phyloP scores from a whole-genome alignment of 2,797 vertebrate genomes.

The Sebastes iracundus region DNA sequence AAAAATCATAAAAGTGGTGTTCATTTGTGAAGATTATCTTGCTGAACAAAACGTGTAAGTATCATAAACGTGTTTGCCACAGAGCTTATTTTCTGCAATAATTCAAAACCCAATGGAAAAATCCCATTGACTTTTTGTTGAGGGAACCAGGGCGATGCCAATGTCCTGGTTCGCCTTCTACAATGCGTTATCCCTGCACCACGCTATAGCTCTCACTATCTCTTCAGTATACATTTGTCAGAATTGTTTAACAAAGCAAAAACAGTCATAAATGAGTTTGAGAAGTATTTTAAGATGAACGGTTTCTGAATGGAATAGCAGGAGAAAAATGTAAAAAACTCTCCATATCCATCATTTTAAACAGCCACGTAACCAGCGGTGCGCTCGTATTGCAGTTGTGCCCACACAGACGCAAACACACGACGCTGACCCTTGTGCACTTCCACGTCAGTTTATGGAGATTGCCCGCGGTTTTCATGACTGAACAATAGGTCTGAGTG shows the following conservation, averaged over 20 bases:
- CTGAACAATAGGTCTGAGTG: conserved; percentile 63
- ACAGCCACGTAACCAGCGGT: not conserved
- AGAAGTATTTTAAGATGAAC: not conserved
- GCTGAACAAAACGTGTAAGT: no score
- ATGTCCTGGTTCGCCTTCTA: no score
- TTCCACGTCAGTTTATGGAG: conserved; percentile 48
- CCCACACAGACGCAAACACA: conserved; percentile 1
- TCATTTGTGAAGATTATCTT: no score
- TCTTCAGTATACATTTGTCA: not conserved
- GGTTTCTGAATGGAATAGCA: not conserved
- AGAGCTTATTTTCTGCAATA: no score
- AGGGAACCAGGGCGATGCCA: no score
- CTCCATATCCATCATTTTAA: not conserved
- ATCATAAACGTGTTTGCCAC: no score
- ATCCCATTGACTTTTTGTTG: no score
- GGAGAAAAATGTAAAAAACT: not conserved
- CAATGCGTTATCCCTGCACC: not conserved
- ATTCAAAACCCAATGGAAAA: no score
- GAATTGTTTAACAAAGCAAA: not conserved
- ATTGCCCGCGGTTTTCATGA: conserved; percentile 43
- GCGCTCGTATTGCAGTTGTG: not conserved
- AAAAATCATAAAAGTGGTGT: no score
- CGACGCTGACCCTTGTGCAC: conserved; percentile 20
- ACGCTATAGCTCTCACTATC: not conserved
- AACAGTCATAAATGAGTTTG: not conserved